Base-by-base conservation (phyloP, 2,888 invertebrate species). In the Trachelus stipa region DNA sequence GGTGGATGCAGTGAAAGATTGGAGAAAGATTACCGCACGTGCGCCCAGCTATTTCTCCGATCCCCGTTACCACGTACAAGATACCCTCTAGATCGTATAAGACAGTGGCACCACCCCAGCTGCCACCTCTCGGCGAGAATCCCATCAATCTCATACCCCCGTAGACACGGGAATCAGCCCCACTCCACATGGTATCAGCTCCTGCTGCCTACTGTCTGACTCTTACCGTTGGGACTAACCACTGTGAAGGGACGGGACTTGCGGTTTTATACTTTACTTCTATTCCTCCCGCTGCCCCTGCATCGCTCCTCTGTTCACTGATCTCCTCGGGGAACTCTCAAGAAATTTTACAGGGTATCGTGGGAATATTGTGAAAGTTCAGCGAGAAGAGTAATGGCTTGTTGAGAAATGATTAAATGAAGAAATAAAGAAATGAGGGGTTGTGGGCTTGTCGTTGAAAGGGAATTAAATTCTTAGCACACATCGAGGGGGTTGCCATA, bases 21-120 rank as follows among this genome's bases (percentile, higher is more conserved):
- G 87, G 77, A 82, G 84, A 88, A 88, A 88, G 87, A 90, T 90
- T 86, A 87, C 85, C 80, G 82, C 87, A 88, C 88, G 86, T 88
- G 84, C 84, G 79, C 79, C 79, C 79, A 80, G 80, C 82, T 71
- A 71, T 71, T 71, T 34, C 71, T 31, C 12, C 12, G 12, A 31
- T 71, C 31, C 31, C 31, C 71, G 71, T 34, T 34, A 23, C 71
- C 71, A 71, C 71, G 34, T 71, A 15, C 71, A 23, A 23, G 33
- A 23, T n/a, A 33, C 31, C 33, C 12, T 34, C 71, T 34, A 4
- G 12, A 15, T 23, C 71, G 71, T 71, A 71, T 71, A 71, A 71
- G 31, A 71, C 71, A 71, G 71, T 34, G 71, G 71, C 71, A 31
- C 33, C 33, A 34, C 71, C 71, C 33, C 71, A 34, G 56, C 9